Evolutionary conservation across 2,888 invertebrate species (phyloP).

Genomic region (Electrophaes corylata): DNA sequence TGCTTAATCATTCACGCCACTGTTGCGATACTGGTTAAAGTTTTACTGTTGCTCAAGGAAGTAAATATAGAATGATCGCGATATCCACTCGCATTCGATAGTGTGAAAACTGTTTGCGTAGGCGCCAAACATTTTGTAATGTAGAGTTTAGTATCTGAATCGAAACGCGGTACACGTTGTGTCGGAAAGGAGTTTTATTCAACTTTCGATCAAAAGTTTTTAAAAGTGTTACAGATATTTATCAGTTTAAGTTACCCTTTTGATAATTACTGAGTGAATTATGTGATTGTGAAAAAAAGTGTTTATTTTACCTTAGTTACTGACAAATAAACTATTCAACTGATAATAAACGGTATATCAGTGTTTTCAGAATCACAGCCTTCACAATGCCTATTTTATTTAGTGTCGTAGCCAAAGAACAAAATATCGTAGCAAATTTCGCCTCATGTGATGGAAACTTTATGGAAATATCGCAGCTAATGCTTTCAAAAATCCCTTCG

Average conservation of each 20-base stretch:
- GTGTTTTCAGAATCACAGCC: background rate
- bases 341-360: background rate
- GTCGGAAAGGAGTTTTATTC: background rate
- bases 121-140: conserved; percentile 31
- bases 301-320: background rate
- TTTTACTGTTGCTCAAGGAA: conserved; percentile 40
- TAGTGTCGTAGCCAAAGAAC: conserved; percentile 92
- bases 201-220: background rate
- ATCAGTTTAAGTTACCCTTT: background rate
- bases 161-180: conserved; percentile 2
- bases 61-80: conserved; percentile 62
- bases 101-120: conserved; percentile 40
- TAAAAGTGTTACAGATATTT: background rate
- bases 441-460: conserved; percentile 97
- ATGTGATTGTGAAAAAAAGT: background rate
- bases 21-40: conserved; percentile 13
- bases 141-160: conserved; percentile 15
- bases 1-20: too few relatives aligned
- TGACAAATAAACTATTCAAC: background rate
- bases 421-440: conserved; percentile 91
- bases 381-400: conserved; percentile 93
- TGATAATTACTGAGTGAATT: background rate
- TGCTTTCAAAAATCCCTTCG: conserved; percentile 90
- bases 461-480: conserved; percentile 94
- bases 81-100: conserved; percentile 52